A percentile compares a stretch with the other conserved stretches of the same genome.
These are phyloP conservation scores for Thysanoteuthis rhombus DNA, from an alignment of 2,888 invertebrate genomes.

Conservation along the genomic window DNA sequence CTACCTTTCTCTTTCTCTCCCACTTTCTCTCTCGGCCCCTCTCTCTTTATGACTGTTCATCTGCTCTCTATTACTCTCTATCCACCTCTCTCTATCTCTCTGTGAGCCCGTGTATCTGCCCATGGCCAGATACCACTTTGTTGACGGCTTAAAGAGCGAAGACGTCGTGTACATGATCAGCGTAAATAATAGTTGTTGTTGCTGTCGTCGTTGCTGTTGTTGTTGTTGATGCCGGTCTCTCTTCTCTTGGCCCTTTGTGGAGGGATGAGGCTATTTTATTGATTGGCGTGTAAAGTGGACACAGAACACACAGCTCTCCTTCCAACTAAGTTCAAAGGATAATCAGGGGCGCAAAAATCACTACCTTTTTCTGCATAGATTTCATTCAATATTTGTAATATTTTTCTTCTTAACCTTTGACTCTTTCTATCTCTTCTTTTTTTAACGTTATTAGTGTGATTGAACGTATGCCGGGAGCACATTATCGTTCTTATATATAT, in stretches of 20 bases:
- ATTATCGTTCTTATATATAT: too few relatives aligned
- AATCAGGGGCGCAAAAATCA: not conserved
- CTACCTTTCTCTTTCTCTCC: not conserved
- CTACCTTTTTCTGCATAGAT: not conserved
- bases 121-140: not conserved
- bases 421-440: not conserved
- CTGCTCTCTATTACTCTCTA: not conserved
- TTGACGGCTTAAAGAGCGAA: slow-evolving; percentile 12
- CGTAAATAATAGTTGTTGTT: too few relatives aligned
- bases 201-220: not conserved
- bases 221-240: not conserved
- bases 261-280: not conserved
- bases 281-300: not conserved
- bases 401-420: not conserved
- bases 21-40: not conserved
- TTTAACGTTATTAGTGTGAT: not conserved
- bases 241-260: too few relatives aligned
- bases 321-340: not conserved
- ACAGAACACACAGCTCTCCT: not conserved
- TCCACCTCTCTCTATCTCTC: not conserved
- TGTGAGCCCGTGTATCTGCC: not conserved
- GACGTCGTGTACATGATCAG: not conserved
- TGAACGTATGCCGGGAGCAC: too few relatives aligned
- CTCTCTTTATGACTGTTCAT: not conserved
- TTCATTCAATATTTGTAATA: not conserved